A percentile compares a stretch with the other conserved stretches of the same genome.
These are phyloP conservation scores for Catharus ustulatus DNA, from an alignment of 2,797 vertebrate genomes.

Conservation along the genomic window DNA sequence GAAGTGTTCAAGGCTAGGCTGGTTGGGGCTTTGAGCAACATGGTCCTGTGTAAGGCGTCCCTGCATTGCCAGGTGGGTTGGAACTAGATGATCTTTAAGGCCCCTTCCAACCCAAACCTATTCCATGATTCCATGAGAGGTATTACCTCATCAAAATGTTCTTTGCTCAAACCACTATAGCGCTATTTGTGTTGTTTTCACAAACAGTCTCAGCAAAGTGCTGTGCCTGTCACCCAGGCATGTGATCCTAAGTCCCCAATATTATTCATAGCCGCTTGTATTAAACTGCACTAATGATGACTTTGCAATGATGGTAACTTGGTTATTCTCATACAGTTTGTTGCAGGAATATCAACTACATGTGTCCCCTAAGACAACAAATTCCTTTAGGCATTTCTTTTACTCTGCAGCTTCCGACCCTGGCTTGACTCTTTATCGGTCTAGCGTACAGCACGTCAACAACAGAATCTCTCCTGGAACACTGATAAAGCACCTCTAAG, in stretches of 20 bases:
- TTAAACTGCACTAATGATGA: neutral
- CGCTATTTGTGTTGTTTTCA: neutral
- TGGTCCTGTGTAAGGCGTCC: neutral
- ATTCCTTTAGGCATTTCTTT: neutral
- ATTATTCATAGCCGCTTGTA: neutral
- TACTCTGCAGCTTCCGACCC: neutral
- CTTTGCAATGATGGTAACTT: neutral
- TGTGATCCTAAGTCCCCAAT: fast-evolving
- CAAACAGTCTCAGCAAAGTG: neutral
- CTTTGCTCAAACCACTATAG: neutral
- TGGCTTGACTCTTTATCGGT: neutral
- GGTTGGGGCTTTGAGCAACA: neutral
- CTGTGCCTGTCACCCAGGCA: neutral
- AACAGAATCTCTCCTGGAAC: neutral
- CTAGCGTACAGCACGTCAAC: neutral
- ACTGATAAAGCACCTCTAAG: neutral
- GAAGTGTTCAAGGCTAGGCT: neutral
- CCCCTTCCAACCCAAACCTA: neutral
- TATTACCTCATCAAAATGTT: neutral
- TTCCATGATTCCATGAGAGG: neutral
- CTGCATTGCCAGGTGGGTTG: neutral
- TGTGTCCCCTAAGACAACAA: neutral
- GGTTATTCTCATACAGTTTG: neutral
- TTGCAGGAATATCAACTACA: fast-evolving
- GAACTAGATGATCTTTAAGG: neutral